Evolutionary conservation across 2,113 vertebrate genomes (phyloP).

Genomic region (Antigone vipio): DNA sequence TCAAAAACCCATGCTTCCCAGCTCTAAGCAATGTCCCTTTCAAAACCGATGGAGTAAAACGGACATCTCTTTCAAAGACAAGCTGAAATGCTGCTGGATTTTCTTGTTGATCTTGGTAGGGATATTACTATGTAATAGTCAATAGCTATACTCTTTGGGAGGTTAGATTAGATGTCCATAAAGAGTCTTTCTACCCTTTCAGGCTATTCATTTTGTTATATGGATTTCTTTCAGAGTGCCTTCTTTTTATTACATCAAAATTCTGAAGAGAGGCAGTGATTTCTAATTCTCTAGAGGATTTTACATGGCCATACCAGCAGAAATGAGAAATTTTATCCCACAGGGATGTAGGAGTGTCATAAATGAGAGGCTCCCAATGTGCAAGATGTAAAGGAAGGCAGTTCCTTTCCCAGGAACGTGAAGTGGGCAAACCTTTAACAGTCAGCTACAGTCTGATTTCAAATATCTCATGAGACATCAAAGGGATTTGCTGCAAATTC

Average conservation of each 20-base stretch:
- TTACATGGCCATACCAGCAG: not conserved
- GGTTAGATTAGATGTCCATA: not conserved
- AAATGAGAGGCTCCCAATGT: not conserved
- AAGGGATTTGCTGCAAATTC: not conserved
- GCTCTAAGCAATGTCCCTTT: conserved; percentile 1
- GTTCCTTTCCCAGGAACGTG: not conserved
- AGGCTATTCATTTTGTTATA: not conserved
- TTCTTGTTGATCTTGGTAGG: conserved; percentile 1
- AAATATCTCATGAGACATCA: not conserved
- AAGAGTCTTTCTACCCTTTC: not conserved
- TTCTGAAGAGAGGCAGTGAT: not conserved
- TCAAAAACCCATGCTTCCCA: not conserved
- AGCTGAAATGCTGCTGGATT: not conserved
- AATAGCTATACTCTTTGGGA: not conserved
- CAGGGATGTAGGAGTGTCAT: not conserved
- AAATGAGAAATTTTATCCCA: not conserved
- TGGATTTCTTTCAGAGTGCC: not conserved
- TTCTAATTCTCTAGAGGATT: not conserved
- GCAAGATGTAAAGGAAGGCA: not conserved
- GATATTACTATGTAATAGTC: not conserved
- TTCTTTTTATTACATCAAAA: not conserved
- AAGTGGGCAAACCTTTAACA: not conserved
- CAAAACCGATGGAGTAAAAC: conserved; percentile 11
- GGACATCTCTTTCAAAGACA: not conserved
- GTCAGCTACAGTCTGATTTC: not conserved